Base-by-base conservation (phyloP, 2,888 invertebrate genomes). In the Meghimatium bilineatum region DNA sequence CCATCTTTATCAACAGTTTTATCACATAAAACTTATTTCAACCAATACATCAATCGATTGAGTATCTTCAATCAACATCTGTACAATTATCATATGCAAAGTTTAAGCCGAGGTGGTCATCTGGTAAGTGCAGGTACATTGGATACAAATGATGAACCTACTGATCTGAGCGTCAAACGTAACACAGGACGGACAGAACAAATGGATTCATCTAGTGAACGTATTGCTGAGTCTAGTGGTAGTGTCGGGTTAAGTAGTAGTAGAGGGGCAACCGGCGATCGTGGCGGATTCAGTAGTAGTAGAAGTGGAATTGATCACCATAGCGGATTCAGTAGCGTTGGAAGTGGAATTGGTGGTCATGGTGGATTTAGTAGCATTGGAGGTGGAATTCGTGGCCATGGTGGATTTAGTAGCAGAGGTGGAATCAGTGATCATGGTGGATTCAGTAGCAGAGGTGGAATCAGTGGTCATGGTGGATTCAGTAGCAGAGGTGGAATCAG, bases 131-230 rank as follows among this genome's bases (percentile, higher is more conserved):
- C 49, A 32, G 49, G 49, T 10, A 36, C 12, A 5, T 32, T 44
- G 32, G 44, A 49, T 63, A 34, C 20, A 17, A 76, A 49, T 17
- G 36, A n/a, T 26, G 83, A 52, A 20, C 83, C 83, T 36, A 79
- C 83, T 38, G 79, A 83, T 52, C 83, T 83, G 2, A 78, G 78
- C 38, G 79, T 66, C 10, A 79, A 44, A n/a, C 77, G 78, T 17
- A 83, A 74, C 36, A 80, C 75, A 66, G 66, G 63, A 26, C 71
- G 32, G 26, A 49, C 71, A 1, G 77, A 78, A 20, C 63, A 20
- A 38, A 49, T 32, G 26, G 44, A 32, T 0, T 44, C 6, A 3
- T 60, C 74, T 49, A 29, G n/a, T 8, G 12, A 34, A 29, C 49
- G 69, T 34, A 23, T 44, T 44, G 44, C n/a, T n/a, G n/a, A n/a